These are phyloP conservation scores for Scelioninae gen. 1 DNA, from an alignment of 2,888 invertebrate species.

Conservation along the genomic window DNA sequence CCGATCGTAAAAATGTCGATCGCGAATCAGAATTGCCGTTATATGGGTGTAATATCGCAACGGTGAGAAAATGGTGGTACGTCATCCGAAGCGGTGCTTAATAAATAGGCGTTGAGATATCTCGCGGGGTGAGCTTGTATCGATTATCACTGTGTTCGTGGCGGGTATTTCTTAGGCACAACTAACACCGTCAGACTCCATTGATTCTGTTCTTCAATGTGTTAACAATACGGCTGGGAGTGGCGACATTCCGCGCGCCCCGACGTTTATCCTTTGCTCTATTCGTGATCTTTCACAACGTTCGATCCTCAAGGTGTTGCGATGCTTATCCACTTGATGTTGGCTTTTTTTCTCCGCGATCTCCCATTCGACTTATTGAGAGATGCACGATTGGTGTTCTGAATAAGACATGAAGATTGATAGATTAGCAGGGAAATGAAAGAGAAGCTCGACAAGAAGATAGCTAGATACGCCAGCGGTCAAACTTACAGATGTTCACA, in stretches of 20 bases:
- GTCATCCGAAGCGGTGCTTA: slow-evolving; percentile 55
- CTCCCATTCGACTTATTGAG: slow-evolving; percentile 55
- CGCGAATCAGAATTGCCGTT: slow-evolving; percentile 52
- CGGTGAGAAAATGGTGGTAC: slow-evolving; percentile 56
- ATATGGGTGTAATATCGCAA: slow-evolving; percentile 38
- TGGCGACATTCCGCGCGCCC: slow-evolving; percentile 58
- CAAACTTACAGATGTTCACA: slow-evolving; percentile 37
- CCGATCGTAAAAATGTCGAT: slow-evolving; percentile 54
- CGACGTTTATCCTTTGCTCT: slow-evolving; percentile 52
- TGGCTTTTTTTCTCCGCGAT: slow-evolving; percentile 31
- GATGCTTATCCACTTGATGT: slow-evolving; percentile 63
- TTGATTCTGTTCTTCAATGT: slow-evolving; percentile 44
- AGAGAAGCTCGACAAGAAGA: slow-evolving; percentile 23
- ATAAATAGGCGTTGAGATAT: slow-evolving; percentile 61
- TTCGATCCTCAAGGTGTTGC: slow-evolving; percentile 61
- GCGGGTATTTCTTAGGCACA: slow-evolving; percentile 52
- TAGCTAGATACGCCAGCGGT: slow-evolving; percentile 35
- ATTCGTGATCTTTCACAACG: slow-evolving; percentile 56
- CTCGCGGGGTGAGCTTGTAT: slow-evolving; percentile 46
- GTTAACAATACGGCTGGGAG: slow-evolving; percentile 66
- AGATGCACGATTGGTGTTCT: slow-evolving; percentile 60
- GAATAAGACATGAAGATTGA: slow-evolving; percentile 65
- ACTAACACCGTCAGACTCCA: slow-evolving; percentile 51
- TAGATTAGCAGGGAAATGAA: slow-evolving; percentile 50
- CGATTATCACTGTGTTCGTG: slow-evolving; percentile 58